Percentiles rank a stretch among this genome's conserved stretches.
Evolutionary conservation across 2,888 invertebrate genomes (phyloP).

Genomic region (Napeogenes inachia): DNA sequence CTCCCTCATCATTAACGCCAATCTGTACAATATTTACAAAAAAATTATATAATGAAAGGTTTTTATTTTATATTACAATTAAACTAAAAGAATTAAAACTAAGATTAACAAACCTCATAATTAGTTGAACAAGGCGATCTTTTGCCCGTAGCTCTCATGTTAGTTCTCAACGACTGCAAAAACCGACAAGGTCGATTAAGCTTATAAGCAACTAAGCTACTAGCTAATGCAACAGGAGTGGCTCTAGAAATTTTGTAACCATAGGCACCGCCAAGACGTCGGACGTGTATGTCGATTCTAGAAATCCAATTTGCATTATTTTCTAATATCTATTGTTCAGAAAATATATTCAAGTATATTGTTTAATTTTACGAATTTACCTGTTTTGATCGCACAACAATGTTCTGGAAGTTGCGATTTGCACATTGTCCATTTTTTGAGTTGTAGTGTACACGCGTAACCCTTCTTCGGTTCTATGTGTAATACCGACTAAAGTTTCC

Average conservation of each 20-base stretch:
- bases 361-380: conserved; percentile 46
- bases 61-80: no score
- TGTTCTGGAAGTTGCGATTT: conserved; percentile 66
- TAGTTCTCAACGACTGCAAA: conserved; percentile 78
- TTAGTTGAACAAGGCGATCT: conserved; percentile 60
- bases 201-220: conserved; percentile 81
- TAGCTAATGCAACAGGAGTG: conserved; percentile 74
- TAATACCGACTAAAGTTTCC: conserved; percentile 79
- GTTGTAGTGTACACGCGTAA: conserved; percentile 76
- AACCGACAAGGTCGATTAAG: conserved; percentile 80
- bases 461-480: conserved; percentile 80
- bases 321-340: not conserved
- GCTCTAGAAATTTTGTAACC: conserved; percentile 74
- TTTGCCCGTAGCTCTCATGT: conserved; percentile 78
- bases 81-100: no score
- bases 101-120: conserved; percentile 51
- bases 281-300: conserved; percentile 54
- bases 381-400: conserved; percentile 72
- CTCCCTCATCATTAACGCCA: no score
- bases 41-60: no score
- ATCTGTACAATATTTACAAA: no score
- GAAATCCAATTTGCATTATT: conserved; percentile 10
- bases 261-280: conserved; percentile 77
- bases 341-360: no score
- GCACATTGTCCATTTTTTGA: conserved; percentile 75